Conservation (phyloP, 2,888 invertebrate genomes). For the Syritta pipiens region DNA sequence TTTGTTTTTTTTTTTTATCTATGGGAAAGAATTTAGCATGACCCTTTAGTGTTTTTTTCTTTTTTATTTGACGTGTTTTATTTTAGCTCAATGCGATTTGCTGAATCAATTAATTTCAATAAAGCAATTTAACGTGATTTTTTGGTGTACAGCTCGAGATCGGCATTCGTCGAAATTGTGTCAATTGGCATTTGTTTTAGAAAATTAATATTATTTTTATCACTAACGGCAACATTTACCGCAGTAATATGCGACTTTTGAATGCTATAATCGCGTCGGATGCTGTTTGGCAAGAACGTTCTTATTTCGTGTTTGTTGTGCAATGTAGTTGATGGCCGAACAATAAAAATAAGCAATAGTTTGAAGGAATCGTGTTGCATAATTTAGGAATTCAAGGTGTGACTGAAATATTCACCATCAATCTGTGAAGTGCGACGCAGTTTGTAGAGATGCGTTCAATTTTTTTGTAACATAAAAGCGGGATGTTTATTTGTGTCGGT, state of each 20-base stretch:
- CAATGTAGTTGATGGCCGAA: slow-evolving; percentile 12
- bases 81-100: slow-evolving; percentile 28
- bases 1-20: slow-evolving; percentile 13
- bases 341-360: slow-evolving; percentile 7
- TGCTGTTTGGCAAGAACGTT: slow-evolving; percentile 29
- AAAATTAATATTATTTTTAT: slow-evolving; percentile 68
- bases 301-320: neutral
- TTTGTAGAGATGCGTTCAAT: no score
- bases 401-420: no score
- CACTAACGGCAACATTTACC: slow-evolving; percentile 34
- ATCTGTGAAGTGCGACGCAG: no score
- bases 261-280: slow-evolving; percentile 38
- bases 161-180: slow-evolving; percentile 62
- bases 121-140: slow-evolving; percentile 58
- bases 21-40: slow-evolving; percentile 26
- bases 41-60: slow-evolving; percentile 44
- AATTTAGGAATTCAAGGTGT: slow-evolving; percentile 2
- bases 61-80: slow-evolving; percentile 33
- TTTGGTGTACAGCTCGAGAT: slow-evolving; percentile 33
- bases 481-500: no score
- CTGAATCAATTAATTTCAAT: slow-evolving; percentile 60
- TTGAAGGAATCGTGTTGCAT: slow-evolving; percentile 16
- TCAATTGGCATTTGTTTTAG: slow-evolving; percentile 63
- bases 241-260: slow-evolving; percentile 53
- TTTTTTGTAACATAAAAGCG: no score